Percentiles rank a stretch among this genome's conserved stretches.
phyloP scores from a whole-genome alignment of 1,140 invertebrate genomes.

The Saccostrea cuccullata region DNA sequence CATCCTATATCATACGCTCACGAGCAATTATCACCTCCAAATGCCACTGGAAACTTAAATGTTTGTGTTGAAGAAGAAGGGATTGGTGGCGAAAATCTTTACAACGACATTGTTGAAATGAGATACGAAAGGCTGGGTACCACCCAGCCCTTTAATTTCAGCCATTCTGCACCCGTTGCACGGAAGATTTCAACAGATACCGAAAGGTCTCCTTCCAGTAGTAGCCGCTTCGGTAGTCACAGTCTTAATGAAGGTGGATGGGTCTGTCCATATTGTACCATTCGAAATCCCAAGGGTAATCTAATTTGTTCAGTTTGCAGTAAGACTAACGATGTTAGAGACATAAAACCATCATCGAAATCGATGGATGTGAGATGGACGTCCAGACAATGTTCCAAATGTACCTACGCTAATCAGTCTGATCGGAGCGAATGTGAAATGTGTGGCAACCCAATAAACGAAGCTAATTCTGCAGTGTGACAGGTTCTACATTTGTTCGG shows the following conservation, averaged over 20 bases:
- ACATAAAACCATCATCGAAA: not conserved
- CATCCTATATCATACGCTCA: conserved; percentile 11
- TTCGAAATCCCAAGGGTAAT: conserved; percentile 30
- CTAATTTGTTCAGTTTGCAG: conserved; percentile 20
- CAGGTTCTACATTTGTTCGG: not conserved
- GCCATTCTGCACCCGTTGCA: conserved; percentile 2
- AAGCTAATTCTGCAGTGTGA: not conserved
- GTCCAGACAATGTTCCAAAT: not conserved
- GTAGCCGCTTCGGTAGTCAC: not conserved
- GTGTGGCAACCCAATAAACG: conserved; percentile 24
- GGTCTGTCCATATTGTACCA: conserved; percentile 19
- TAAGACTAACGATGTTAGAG: conserved; percentile 13
- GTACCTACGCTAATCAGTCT: conserved; percentile 19
- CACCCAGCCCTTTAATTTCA: not conserved
- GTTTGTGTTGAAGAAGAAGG: not conserved
- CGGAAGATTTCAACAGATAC: conserved; percentile 5
- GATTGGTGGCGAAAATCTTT: not conserved
- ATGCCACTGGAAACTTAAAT: not conserved
- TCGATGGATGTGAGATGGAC: conserved; percentile 20
- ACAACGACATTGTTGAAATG: no score
- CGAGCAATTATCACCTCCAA: conserved; percentile 12
- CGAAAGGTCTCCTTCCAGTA: not conserved
- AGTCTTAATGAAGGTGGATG: not conserved
- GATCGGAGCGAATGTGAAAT: conserved; percentile 40
- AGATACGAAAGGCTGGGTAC: not conserved